A percentile compares a stretch with the other conserved stretches of the same genome.
Conservation (phyloP, 2,113 vertebrate genomes). For the Calidris pugnax region DNA sequence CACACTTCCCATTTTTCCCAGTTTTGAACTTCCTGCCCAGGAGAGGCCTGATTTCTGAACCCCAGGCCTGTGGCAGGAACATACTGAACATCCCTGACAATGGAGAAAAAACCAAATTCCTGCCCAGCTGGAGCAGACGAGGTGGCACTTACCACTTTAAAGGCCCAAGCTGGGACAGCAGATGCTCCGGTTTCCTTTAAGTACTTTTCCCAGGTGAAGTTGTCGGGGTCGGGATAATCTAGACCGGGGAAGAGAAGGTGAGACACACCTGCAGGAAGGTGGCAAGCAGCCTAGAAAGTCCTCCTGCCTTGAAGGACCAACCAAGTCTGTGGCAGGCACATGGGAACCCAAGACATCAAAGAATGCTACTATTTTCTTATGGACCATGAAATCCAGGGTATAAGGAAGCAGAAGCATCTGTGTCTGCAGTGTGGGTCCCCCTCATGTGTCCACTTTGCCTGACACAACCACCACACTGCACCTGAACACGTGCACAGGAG, state of each 20-base stretch:
- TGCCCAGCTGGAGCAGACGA: neutral
- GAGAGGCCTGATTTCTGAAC: neutral
- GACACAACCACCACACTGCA: neutral
- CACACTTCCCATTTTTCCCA: neutral
- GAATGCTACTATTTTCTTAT: neutral
- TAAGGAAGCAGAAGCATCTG: neutral
- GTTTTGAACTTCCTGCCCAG: neutral
- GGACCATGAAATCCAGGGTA: neutral
- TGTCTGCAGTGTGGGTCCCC: neutral
- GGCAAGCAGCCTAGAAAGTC: neutral
- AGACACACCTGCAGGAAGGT: neutral
- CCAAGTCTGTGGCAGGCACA: neutral
- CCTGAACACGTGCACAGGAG: neutral
- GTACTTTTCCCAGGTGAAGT: constrained; percentile 93
- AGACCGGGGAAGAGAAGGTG: neutral
- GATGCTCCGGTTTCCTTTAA: constrained; percentile 89
- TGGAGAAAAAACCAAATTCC: neutral
- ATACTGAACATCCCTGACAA: neutral
- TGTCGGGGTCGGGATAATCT: constrained; percentile 93
- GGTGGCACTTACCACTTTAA: constrained; percentile 84
- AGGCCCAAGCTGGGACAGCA: constrained; percentile 87
- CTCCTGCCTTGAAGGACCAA: neutral
- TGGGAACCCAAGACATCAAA: neutral
- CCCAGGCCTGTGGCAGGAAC: neutral
- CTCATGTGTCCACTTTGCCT: neutral